Percentiles rank a stretch among this genome's conserved stretches.
phyloP scores from a whole-genome alignment of 2,888 invertebrate genomes.

The Blastobasis lacticolella region DNA sequence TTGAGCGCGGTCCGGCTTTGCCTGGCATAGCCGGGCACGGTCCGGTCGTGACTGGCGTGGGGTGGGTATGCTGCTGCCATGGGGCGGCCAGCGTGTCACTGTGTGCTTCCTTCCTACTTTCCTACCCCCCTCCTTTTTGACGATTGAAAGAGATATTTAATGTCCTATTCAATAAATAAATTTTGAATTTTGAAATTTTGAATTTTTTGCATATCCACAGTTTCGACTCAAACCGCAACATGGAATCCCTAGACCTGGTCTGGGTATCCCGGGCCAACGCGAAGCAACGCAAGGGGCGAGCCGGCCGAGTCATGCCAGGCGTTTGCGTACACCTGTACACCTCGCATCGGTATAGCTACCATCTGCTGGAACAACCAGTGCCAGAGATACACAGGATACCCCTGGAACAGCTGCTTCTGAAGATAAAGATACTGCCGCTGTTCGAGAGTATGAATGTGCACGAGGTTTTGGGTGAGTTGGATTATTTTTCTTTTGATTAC shows the following conservation, averaged over 20 bases:
- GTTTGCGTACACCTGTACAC: conserved; percentile 92
- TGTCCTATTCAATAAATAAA: too few species aligned
- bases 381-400: conserved; percentile 94
- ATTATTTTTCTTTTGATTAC: conserved; percentile 1
- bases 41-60: too few species aligned
- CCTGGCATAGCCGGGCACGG: too few species aligned
- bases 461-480: conserved; percentile 63
- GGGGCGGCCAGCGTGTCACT: too few species aligned
- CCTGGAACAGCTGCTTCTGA: conserved; percentile 85
- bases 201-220: conserved; percentile 32
- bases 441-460: conserved; percentile 64
- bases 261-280: conserved; percentile 96
- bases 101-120: too few species aligned
- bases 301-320: conserved; percentile 92
- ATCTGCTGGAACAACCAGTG: conserved; percentile 82
- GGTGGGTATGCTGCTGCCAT: too few species aligned
- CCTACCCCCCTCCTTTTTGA: too few species aligned
- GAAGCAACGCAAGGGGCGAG: conserved; percentile 90
- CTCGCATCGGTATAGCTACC: conserved; percentile 77
- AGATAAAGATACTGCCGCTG: conserved; percentile 80
- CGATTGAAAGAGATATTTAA: too few species aligned
- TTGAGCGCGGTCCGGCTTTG: too few species aligned
- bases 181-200: too few species aligned
- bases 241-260: conserved; percentile 89
- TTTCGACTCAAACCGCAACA: conserved; percentile 87